Conservation (phyloP, 2,113 vertebrate species). For the Turnix velox region DNA sequence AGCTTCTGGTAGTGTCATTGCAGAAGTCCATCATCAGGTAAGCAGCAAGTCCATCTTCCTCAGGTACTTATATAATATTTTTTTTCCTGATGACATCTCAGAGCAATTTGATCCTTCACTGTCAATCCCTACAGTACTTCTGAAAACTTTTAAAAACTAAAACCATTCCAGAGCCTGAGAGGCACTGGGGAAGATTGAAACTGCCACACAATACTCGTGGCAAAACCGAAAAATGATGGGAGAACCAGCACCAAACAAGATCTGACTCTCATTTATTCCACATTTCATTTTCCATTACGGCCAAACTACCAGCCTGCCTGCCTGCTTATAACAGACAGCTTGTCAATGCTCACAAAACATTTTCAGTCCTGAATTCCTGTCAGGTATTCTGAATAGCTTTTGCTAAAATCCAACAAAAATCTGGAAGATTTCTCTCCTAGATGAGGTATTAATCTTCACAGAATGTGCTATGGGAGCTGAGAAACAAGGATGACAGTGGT, state of each 20-base stretch:
- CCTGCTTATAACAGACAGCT: background rate
- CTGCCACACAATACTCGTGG: background rate
- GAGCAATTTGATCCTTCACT: background rate
- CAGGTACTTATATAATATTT: background rate
- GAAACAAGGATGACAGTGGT: background rate
- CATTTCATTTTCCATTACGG: background rate
- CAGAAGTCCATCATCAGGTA: background rate
- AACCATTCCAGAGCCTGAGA: background rate
- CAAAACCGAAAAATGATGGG: background rate
- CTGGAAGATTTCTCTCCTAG: background rate
- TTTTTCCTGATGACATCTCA: background rate
- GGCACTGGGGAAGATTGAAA: background rate
- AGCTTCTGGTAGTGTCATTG: background rate
- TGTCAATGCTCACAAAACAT: background rate
- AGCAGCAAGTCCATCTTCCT: background rate
- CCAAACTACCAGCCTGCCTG: background rate
- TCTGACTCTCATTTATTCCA: background rate
- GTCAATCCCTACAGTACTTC: background rate
- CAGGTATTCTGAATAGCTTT: background rate
- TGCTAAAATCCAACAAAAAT: background rate
- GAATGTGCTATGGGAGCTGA: background rate
- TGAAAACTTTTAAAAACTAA: background rate
- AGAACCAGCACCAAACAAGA: background rate
- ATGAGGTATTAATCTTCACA: background rate
- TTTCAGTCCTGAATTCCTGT: background rate